Percentiles rank a stretch among this genome's conserved stretches.
These are phyloP conservation scores for Aphidoletes aphidimyza DNA, from an alignment of 2,888 invertebrate species.

Conservation along the genomic window DNA sequence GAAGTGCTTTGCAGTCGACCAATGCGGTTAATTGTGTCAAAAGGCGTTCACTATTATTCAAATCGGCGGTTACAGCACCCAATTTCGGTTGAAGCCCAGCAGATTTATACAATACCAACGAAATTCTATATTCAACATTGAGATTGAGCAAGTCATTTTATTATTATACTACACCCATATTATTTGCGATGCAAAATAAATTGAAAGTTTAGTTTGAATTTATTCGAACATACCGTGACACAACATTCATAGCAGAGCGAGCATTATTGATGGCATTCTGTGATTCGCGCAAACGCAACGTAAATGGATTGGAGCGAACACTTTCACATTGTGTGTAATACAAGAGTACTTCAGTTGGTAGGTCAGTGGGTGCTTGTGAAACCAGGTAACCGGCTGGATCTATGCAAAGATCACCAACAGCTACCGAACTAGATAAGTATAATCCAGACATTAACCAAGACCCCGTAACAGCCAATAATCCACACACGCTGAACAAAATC, in stretches of 20 bases:
- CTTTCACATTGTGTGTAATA: constrained; percentile 88
- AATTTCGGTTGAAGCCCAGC: constrained; percentile 77
- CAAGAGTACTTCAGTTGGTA: constrained; percentile 73
- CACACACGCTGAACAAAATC: constrained; percentile 89
- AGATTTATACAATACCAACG: constrained; percentile 66
- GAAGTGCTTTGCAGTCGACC: constrained; percentile 85
- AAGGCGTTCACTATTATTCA: constrained; percentile 80
- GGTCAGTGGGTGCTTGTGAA: constrained; percentile 70
- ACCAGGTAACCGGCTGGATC: constrained; percentile 85
- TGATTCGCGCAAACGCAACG: constrained; percentile 82
- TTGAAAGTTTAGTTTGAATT: no score
- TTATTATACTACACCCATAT: no score
- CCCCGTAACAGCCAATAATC: constrained; percentile 84
- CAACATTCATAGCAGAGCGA: constrained; percentile 66
- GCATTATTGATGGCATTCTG: constrained; percentile 73
- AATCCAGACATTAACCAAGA: constrained; percentile 91
- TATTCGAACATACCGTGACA: constrained; percentile 62
- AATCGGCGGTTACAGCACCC: constrained; percentile 80
- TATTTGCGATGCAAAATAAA: no score
- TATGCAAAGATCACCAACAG: constrained; percentile 85
- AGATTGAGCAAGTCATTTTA: not conserved
- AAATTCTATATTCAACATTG: constrained; percentile 60
- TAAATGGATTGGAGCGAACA: constrained; percentile 81
- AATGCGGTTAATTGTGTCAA: constrained; percentile 75
- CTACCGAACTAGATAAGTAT: constrained; percentile 86